A percentile compares a stretch with the other conserved stretches of the same genome.
Conservation (phyloP, 2,113 vertebrate genomes). For the Xerus inauris region DNA sequence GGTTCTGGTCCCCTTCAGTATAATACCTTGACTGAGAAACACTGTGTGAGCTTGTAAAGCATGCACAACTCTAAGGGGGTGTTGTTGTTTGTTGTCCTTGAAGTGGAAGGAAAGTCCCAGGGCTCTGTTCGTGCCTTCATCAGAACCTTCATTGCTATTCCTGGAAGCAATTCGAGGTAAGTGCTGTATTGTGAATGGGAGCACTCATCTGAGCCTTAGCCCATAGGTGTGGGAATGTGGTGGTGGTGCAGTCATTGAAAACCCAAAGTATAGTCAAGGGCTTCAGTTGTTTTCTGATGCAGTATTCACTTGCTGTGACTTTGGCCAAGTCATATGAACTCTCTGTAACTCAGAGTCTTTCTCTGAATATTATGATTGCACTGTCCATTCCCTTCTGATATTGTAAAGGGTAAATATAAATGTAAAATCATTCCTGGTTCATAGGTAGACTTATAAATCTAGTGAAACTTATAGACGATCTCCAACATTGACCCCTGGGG, state of each 20-base stretch:
- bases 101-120: conserved; percentile 87
- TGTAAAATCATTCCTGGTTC: background rate
- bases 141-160: conserved; percentile 89
- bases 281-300: background rate
- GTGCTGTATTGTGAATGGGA: background rate
- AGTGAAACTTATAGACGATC: background rate
- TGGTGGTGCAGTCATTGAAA: background rate
- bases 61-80: background rate
- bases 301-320: background rate
- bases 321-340: background rate
- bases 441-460: background rate
- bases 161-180: conserved; percentile 84
- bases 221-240: background rate
- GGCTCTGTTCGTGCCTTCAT: conserved; percentile 90
- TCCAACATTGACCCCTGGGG: background rate
- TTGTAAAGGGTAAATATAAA: background rate
- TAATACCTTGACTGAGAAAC: background rate
- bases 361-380: background rate
- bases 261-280: background rate
- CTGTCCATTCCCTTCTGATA: background rate
- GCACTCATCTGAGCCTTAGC: background rate
- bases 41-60: background rate
- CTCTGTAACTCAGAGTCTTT: background rate
- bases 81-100: background rate
- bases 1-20: background rate